Conservation (phyloP, 2,888 invertebrate species). For the Thymelicus lineola region DNA sequence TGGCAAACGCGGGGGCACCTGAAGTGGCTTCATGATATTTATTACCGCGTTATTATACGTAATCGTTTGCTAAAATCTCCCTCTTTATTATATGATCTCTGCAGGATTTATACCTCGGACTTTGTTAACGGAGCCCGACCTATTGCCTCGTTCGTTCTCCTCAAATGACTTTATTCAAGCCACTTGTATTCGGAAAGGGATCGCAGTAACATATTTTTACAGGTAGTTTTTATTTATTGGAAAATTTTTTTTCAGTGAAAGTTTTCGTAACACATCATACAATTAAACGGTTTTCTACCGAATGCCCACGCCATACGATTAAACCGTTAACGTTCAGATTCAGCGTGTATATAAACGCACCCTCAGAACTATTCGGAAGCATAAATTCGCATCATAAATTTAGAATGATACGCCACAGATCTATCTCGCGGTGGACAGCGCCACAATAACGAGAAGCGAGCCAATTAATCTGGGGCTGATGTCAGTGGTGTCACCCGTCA, state of each 20-base stretch:
- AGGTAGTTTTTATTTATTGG: too few relatives aligned
- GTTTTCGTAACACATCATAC: too few relatives aligned
- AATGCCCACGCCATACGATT: too few relatives aligned
- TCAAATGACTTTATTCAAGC: constrained; percentile 13
- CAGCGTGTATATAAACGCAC: not conserved
- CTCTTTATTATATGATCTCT: constrained; percentile 72
- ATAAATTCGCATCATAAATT: constrained; percentile 31
- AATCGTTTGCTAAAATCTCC: constrained; percentile 75
- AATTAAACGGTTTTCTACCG: too few relatives aligned
- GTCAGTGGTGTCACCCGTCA: constrained; percentile 20
- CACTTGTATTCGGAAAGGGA: constrained; percentile 5
- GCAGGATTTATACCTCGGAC: constrained; percentile 45
- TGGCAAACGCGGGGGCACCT: constrained; percentile 55
- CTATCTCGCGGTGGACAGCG: constrained; percentile 24
- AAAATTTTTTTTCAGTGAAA: too few relatives aligned
- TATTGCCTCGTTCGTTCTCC: constrained; percentile 18
- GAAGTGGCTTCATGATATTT: constrained; percentile 76
- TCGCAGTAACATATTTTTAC: not conserved
- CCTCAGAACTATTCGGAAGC: constrained; percentile 6
- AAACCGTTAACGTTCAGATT: too few relatives aligned
- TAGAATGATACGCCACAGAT: constrained; percentile 26
- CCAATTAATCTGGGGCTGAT: constrained; percentile 17
- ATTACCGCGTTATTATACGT: constrained; percentile 76
- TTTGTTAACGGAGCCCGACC: constrained; percentile 28
- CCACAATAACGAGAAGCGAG: constrained; percentile 23